phyloP scores from a whole-genome alignment of 2,888 invertebrate genomes.

The Diarsia mendica region DNA sequence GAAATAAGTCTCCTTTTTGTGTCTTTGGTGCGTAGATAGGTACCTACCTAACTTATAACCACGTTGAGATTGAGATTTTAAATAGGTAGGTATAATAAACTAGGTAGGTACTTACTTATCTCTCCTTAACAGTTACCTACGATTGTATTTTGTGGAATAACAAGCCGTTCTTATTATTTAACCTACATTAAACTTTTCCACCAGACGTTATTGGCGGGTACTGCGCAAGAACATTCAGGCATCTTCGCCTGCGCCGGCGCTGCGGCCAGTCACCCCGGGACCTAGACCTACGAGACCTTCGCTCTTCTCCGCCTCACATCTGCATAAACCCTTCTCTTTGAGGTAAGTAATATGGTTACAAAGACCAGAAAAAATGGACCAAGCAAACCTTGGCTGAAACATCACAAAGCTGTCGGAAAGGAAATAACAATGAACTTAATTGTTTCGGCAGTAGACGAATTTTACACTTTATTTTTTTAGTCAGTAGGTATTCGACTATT shows the following conservation, averaged over 20 bases:
- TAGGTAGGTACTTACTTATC: too few relatives aligned
- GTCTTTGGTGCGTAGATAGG: not conserved
- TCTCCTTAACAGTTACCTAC: not conserved
- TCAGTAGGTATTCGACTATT: too few relatives aligned
- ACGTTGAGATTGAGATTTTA: not conserved
- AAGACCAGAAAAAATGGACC: not conserved
- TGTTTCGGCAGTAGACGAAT: not conserved
- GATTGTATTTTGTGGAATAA: not conserved
- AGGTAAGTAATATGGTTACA: slow-evolving; percentile 87
- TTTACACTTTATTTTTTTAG: not conserved
- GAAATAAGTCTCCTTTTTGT: not conserved
- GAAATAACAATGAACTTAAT: not conserved
- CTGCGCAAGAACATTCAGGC: slow-evolving; percentile 93
- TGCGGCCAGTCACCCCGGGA: slow-evolving; percentile 84
- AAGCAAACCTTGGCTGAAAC: not conserved
- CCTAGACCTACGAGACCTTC: slow-evolving; percentile 89
- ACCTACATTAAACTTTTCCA: slow-evolving; percentile 25
- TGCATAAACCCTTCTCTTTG: slow-evolving; percentile 93
- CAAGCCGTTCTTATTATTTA: not conserved
- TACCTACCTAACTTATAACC: not conserved
- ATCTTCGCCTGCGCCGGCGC: slow-evolving; percentile 80
- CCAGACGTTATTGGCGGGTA: slow-evolving; percentile 94
- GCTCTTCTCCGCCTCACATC: slow-evolving; percentile 92
- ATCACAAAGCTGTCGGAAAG: not conserved
- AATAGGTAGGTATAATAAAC: not conserved